A percentile compares a stretch with the other conserved stretches of the same genome.
Conservation (phyloP, 2,888 invertebrate species). For the Phanerotoma sp. region DNA sequence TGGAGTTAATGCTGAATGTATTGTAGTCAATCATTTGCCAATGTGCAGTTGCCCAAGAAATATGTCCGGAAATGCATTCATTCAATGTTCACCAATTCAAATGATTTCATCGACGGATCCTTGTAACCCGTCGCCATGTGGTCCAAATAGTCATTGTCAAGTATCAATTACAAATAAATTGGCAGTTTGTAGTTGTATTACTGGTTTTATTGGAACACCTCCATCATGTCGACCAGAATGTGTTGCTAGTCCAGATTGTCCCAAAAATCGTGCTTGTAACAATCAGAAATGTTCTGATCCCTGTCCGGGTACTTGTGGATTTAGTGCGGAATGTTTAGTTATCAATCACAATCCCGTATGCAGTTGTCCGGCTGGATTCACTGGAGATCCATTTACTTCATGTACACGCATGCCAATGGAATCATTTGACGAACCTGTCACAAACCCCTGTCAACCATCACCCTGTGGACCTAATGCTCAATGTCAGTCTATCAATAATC, state of each 20-base stretch:
- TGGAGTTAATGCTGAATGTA: conserved; percentile 71
- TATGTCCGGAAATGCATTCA: conserved; percentile 72
- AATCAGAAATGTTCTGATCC: conserved; percentile 80
- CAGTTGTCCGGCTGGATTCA: conserved; percentile 69
- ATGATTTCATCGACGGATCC: conserved; percentile 18
- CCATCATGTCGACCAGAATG: conserved; percentile 78
- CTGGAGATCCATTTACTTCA: conserved; percentile 80
- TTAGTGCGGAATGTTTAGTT: conserved; percentile 74
- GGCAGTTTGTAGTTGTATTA: conserved; percentile 74
- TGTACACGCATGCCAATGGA: conserved; percentile 59
- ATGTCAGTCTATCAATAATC: conserved; percentile 61
- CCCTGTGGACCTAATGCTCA: conserved; percentile 67
- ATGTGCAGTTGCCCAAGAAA: conserved; percentile 66
- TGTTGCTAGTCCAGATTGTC: conserved; percentile 78
- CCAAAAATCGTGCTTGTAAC: conserved; percentile 72
- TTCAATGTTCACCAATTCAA: conserved; percentile 60
- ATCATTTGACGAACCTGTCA: conserved; percentile 37
- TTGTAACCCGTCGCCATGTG: conserved; percentile 63
- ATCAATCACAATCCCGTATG: conserved; percentile 86
- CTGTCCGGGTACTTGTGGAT: conserved; percentile 78
- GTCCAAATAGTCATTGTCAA: conserved; percentile 73
- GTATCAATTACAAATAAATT: conserved; percentile 59
- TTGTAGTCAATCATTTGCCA: conserved; percentile 67
- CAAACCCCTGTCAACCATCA: conserved; percentile 64
- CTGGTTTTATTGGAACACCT: conserved; percentile 74